phyloP scores from a whole-genome alignment of 2,113 vertebrate genomes.

The Oostethus manadensis region DNA sequence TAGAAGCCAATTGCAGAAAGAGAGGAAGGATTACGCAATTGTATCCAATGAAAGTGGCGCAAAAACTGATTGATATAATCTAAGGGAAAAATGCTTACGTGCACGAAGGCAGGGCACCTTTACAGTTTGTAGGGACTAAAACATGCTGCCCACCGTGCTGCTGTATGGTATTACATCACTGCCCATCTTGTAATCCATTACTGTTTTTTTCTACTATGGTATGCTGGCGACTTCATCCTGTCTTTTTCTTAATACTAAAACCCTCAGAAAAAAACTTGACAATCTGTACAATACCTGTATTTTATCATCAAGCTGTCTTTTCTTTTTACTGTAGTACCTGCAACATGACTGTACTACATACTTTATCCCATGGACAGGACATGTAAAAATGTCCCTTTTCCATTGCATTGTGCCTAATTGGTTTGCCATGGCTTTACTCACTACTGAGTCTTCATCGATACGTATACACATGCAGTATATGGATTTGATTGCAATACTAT shows the following conservation, averaged over 20 bases:
- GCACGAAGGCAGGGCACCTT: slow-evolving; percentile 40
- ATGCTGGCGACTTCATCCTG: slow-evolving; percentile 12
- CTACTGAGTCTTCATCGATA: too few relatives aligned
- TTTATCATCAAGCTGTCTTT: too few relatives aligned
- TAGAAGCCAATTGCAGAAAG: slow-evolving; percentile 38
- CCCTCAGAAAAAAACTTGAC: slow-evolving; percentile 40
- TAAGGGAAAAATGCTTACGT: slow-evolving; percentile 39
- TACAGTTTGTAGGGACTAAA: slow-evolving; percentile 42
- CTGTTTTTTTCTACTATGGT: slow-evolving; percentile 50
- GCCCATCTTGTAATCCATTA: slow-evolving; percentile 54
- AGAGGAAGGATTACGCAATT: slow-evolving; percentile 32
- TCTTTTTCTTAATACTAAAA: slow-evolving; percentile 27
- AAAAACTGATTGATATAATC: slow-evolving; percentile 32
- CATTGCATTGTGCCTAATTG: too few relatives aligned
- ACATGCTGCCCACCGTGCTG: slow-evolving; percentile 53
- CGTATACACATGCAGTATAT: too few relatives aligned
- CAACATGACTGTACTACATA: too few relatives aligned
- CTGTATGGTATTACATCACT: slow-evolving; percentile 38
- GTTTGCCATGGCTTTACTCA: too few relatives aligned
- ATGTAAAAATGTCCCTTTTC: too few relatives aligned
- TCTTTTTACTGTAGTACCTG: too few relatives aligned
- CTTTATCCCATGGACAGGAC: too few relatives aligned
- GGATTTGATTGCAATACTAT: too few relatives aligned
- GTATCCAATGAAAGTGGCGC: slow-evolving; percentile 29
- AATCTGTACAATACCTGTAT: slow-evolving; percentile 3